Percentiles rank a stretch among this genome's conserved stretches.
These are phyloP conservation scores for Callospermophilus lateralis DNA, from an alignment of 2,113 vertebrate species.

Conservation along the genomic window DNA sequence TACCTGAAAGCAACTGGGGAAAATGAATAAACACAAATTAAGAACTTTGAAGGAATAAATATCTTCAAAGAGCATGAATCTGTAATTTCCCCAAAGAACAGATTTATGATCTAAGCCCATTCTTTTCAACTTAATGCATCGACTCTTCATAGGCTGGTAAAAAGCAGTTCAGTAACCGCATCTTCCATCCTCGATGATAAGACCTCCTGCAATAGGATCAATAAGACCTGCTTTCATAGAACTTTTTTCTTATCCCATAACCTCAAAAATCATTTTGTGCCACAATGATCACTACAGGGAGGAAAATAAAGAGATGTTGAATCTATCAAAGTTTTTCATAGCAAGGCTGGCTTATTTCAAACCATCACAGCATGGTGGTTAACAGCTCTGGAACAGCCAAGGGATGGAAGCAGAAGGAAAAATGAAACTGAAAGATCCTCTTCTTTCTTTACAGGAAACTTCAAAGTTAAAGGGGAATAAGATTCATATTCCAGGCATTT, in stretches of 20 bases:
- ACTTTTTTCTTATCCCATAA: conserved; percentile 81
- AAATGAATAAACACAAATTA: conserved; percentile 85
- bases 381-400: conserved; percentile 76
- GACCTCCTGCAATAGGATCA: conserved; percentile 83
- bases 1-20: conserved; percentile 83
- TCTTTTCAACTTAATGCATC: conserved; percentile 82
- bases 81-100: conserved; percentile 74
- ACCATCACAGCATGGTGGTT: conserved; percentile 75
- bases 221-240: conserved; percentile 80
- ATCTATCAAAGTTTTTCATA: conserved; percentile 83
- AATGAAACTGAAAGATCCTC: conserved; percentile 63
- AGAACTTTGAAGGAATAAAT: conserved; percentile 84
- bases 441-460: conserved; percentile 72
- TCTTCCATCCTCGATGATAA: conserved; percentile 68
- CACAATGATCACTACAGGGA: conserved; percentile 79
- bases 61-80: conserved; percentile 81
- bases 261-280: conserved; percentile 85
- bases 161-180: conserved; percentile 74
- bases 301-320: conserved; percentile 84
- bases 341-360: conserved; percentile 82
- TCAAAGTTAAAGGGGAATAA: conserved; percentile 68
- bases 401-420: conserved; percentile 66
- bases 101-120: conserved; percentile 79
- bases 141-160: conserved; percentile 78
- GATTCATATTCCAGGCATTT: conserved; percentile 67